Evolutionary conservation across 2,888 invertebrate species (phyloP), one percentile per base, ranked within the genome.

Genomic region (Drosophila suboccidentalis): DNA sequence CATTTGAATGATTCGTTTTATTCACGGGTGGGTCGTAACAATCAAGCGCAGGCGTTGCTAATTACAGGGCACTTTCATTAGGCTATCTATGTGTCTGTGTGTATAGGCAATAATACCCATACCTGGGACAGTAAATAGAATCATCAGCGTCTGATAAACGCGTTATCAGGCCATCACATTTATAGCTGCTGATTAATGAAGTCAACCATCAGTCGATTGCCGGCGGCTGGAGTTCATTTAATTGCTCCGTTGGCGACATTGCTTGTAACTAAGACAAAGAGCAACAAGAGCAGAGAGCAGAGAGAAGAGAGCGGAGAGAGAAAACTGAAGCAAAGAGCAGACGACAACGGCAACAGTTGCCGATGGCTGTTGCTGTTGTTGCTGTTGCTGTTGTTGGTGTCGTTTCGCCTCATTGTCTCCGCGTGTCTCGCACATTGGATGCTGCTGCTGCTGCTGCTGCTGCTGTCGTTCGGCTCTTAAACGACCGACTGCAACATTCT

Each of bases 401-500:
- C 57, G 65, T 47, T 75, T 51, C 53, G 60, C 53, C 67, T 63
- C 68, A 82, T 75, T 89, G 82, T 89, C 77, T 72, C 81, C 61
- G 53, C 60, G 50, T 55, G 65, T 47, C 47, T 61, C 49, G 57
- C 54, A 49, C 53, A 47, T 63, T 59, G 58, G 47, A 32, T 63
- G 65, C 61, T 51, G 44, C 41, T 66, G 63, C 51, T 29, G 26
- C 26, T 26, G 8, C 29, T 29, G 8, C 29, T 59, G 63, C 59
- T 51, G 46, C 41, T 67, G 63, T 50, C 80, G 82, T 87, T 74
- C 88, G 80, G 72, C 78, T 77, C 81, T 82, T 88, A 87, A 91
- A 80, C 80, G 90, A 81, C 26, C 36, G 84, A 80, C 85, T 89
- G 87, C 91, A 82, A 84, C 91, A 91, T 91, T 91, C 91, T 84